Base-by-base conservation (phyloP, 2,888 invertebrate genomes). In the Sinohyriopsis cumingii region DNA sequence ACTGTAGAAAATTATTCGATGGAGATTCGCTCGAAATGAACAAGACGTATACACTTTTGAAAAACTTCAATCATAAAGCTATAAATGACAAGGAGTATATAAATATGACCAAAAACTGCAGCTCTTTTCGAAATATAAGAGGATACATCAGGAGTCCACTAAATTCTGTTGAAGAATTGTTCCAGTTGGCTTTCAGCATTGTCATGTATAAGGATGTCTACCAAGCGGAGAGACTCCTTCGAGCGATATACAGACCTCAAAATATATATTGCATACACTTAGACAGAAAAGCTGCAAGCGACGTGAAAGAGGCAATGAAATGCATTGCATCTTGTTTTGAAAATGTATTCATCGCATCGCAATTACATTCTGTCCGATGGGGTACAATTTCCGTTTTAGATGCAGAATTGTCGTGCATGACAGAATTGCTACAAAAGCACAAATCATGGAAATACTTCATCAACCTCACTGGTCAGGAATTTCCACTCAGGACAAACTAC, bases 401-500 rank as follows among this genome's bases (percentile, higher is more conserved):
- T n/a, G n/a, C n/a, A n/a, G n/a, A n/a, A n/a, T n/a, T n/a, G n/a
- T n/a, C n/a, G n/a, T n/a, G n/a, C n/a, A n/a, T n/a, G n/a, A n/a
- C n/a, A n/a, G n/a, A n/a, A n/a, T n/a, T n/a, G n/a, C n/a, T n/a
- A n/a, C n/a, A n/a, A n/a, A n/a, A n/a, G n/a, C n/a, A n/a, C n/a
- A n/a, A n/a, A n/a, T n/a, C n/a, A n/a, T n/a, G n/a, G n/a, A n/a
- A n/a, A n/a, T n/a, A n/a, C n/a, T n/a, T n/a, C n/a, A n/a, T n/a
- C n/a, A n/a, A n/a, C n/a, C n/a, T n/a, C n/a, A n/a, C n/a, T n/a
- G n/a, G n/a, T n/a, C 86, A 86, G 67, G 87, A 88, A 76, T 85
- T 87, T 68, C 89, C 89, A 0, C 68, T 87, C 25, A 84, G 84
- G 67, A 88, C 86, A 7, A 88, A 88, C 70, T 68, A 70, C 12